Conservation (phyloP, 2,888 invertebrate genomes). For the Lampropteryx suffumata region DNA sequence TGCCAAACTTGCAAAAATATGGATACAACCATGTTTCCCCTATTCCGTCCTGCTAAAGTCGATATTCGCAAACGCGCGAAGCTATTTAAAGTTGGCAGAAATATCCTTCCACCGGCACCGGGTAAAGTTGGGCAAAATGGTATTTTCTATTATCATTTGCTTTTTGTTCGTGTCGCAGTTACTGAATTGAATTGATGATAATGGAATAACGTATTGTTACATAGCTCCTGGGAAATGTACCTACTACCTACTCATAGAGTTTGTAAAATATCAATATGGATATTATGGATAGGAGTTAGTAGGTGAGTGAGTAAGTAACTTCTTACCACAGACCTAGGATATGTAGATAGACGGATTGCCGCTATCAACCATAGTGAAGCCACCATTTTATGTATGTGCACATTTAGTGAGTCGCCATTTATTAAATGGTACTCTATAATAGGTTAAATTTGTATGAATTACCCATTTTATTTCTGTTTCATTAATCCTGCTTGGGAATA, state of each 20-base stretch:
- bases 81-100: background rate
- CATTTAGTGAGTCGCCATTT: no score
- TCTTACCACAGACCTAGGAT: no score
- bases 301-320: no score
- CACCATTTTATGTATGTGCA: no score
- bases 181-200: slow-evolving; percentile 26
- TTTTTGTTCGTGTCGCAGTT: slow-evolving; percentile 31
- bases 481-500: no score
- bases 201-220: slow-evolving; percentile 21
- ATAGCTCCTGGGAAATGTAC: slow-evolving; percentile 1
- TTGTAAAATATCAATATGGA: no score
- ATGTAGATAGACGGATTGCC: no score
- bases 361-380: no score
- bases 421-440: no score
- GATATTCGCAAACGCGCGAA: background rate
- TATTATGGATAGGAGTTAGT: no score
- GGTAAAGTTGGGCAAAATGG: slow-evolving; percentile 32
- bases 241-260: background rate
- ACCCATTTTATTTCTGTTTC: no score
- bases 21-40: background rate
- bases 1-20: slow-evolving; percentile 2
- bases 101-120: slow-evolving; percentile 24
- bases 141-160: slow-evolving; percentile 34
- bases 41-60: background rate
- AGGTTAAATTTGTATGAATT: no score